A percentile compares a stretch with the other conserved stretches of the same genome.
phyloP scores from a whole-genome alignment of 2,797 vertebrate species.

The Rhabdophis nuchalis region DNA sequence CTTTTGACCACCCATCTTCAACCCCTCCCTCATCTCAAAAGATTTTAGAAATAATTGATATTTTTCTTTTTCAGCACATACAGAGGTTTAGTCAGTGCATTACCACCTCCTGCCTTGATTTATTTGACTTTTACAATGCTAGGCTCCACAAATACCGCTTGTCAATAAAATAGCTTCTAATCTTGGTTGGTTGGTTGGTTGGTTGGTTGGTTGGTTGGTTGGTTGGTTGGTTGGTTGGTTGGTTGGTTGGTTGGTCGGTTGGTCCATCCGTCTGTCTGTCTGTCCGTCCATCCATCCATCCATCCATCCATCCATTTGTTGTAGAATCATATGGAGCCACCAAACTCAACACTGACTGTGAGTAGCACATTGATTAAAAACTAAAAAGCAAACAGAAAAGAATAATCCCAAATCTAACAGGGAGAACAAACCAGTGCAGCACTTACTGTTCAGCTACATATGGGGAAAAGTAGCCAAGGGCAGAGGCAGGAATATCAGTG shows the following conservation, averaged over 20 bases:
- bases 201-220: neutral
- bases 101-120: neutral
- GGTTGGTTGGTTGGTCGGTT: neutral
- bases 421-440: neutral
- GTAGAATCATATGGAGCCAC: neutral
- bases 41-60: neutral
- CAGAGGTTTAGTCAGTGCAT: neutral
- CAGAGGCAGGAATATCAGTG: neutral
- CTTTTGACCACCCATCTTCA: neutral
- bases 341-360: neutral
- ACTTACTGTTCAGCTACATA: neutral
- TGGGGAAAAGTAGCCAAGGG: neutral
- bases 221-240: too few species aligned
- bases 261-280: accelerated
- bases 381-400: neutral
- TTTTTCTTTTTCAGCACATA: neutral
- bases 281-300: too few species aligned
- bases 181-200: neutral
- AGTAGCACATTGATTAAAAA: neutral
- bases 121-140: neutral
- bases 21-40: neutral
- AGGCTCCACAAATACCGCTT: neutral
- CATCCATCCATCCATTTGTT: neutral
- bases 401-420: neutral
- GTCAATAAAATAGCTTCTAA: neutral